A percentile compares a stretch with the other conserved stretches of the same genome.
Conservation (phyloP, 2,797 vertebrate genomes). For the Parauchenoglanis ngamensis region DNA sequence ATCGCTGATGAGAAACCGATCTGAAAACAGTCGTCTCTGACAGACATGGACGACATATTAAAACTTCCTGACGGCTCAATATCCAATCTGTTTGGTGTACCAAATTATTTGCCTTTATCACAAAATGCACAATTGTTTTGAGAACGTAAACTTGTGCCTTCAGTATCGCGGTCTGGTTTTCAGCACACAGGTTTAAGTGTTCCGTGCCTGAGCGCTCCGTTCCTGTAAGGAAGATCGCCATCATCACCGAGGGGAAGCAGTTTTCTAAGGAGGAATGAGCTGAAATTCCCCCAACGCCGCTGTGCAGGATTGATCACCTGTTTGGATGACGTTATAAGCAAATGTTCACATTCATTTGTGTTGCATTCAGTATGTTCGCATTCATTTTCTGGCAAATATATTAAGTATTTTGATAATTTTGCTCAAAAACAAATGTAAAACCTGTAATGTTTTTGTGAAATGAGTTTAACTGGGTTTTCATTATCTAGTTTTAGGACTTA, state of each 20-base stretch:
- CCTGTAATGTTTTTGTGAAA: not conserved
- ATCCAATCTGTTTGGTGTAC: no score
- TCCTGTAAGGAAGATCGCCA: not conserved
- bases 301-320: not conserved
- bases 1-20: no score
- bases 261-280: not conserved
- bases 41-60: no score
- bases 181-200: not conserved
- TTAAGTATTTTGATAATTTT: not conserved
- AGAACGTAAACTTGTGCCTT: not conserved
- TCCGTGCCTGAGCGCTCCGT: not conserved
- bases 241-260: not conserved
- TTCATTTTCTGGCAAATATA: no score
- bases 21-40: no score
- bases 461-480: not conserved
- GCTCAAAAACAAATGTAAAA: not conserved
- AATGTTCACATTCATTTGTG: not conserved
- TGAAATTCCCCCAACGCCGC: not conserved
- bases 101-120: no score
- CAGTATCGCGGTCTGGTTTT: not conserved
- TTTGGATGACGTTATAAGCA: not conserved
- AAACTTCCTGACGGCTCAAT: no score
- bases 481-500: not conserved
- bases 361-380: not conserved
- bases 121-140: not conserved